These are phyloP conservation scores for Physella acuta DNA, from an alignment of 1,140 invertebrate genomes.

Conservation along the genomic window DNA sequence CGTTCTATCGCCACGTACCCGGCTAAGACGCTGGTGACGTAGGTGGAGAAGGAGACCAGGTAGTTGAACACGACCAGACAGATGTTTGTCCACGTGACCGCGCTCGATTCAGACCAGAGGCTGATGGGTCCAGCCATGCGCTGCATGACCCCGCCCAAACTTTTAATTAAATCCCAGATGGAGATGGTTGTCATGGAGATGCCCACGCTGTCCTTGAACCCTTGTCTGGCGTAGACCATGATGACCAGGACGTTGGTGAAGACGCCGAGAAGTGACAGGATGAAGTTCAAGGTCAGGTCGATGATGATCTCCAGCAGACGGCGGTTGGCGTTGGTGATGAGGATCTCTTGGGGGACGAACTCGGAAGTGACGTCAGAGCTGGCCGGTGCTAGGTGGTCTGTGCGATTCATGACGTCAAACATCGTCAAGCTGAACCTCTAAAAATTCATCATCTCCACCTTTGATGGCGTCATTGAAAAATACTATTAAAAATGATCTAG, in stretches of 20 bases:
- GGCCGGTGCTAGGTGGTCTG: no score
- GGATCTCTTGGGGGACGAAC: slow-evolving; percentile 15
- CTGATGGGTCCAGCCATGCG: slow-evolving; percentile 8
- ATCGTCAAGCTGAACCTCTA: no score
- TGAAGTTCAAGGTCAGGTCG: slow-evolving; percentile 8
- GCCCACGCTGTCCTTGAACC: slow-evolving; percentile 18
- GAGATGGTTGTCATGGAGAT: slow-evolving; percentile 23
- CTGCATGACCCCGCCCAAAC: slow-evolving; percentile 18
- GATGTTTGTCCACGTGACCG: slow-evolving; percentile 14
- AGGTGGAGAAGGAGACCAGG: slow-evolving; percentile 18
- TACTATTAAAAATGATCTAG: no score
- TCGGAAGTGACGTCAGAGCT: no score
- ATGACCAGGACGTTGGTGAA: slow-evolving; percentile 23
- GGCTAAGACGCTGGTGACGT: slow-evolving; percentile 21
- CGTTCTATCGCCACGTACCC: slow-evolving; percentile 22
- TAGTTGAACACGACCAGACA: slow-evolving; percentile 19
- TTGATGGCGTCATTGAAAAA: no score
- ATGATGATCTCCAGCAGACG: slow-evolving; percentile 1
- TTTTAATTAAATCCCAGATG: slow-evolving; percentile 19
- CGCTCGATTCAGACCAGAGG: background rate
- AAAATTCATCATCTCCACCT: no score
- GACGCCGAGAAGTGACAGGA: background rate
- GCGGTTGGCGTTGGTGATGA: slow-evolving; percentile 6
- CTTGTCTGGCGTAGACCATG: slow-evolving; percentile 21
- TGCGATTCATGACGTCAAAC: no score